Percentiles rank a stretch among this genome's conserved stretches.
Evolutionary conservation across 2,113 vertebrate genomes (phyloP).

Genomic region (Brienomyrus longianalis): DNA sequence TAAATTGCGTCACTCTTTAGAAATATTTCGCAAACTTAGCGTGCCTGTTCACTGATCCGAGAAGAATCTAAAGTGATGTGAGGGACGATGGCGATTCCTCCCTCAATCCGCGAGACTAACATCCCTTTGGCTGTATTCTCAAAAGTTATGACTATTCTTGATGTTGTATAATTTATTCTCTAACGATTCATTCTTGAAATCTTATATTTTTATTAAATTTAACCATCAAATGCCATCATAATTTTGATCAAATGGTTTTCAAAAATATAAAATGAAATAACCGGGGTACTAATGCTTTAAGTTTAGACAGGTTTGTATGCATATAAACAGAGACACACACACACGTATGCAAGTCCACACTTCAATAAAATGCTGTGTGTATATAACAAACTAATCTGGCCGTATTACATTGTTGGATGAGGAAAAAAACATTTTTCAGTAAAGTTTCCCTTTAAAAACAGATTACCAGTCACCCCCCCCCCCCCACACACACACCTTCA

Average conservation of each 20-base stretch:
- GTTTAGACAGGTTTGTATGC: background rate
- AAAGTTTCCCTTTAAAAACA: background rate
- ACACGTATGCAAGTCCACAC: background rate
- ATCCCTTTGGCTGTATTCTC: background rate
- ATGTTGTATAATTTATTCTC: background rate
- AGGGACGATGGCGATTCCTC: no score
- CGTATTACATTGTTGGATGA: background rate
- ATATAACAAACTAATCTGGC: background rate
- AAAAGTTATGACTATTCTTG: background rate
- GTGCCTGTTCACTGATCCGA: background rate
- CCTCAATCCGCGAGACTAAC: background rate
- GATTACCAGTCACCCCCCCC: background rate
- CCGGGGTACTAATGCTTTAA: background rate
- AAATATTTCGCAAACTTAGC: background rate
- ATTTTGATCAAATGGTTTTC: background rate
- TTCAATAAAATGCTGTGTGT: background rate
- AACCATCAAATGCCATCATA: background rate
- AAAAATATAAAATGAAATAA: background rate
- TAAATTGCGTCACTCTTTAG: background rate
- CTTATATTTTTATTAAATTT: background rate
- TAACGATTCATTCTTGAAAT: background rate
- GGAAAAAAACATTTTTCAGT: background rate
- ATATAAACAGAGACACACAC: background rate
- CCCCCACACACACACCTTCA: background rate
- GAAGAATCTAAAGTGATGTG: background rate